Conservation (phyloP, 1,140 invertebrate species). For the Rhyacophila brunnea region DNA sequence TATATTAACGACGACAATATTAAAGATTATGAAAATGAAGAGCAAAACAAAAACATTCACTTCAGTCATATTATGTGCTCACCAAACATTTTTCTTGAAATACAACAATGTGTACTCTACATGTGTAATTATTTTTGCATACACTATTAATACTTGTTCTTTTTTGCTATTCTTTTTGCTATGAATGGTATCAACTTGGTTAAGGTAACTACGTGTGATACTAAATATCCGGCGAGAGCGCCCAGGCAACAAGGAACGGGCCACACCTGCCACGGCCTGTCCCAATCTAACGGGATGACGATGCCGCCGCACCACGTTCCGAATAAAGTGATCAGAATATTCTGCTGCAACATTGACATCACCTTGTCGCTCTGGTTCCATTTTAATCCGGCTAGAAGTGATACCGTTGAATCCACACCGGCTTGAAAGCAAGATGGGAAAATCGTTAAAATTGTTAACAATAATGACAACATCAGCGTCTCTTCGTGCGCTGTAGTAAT, state of each 20-base stretch:
- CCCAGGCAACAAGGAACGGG: conserved; percentile 74
- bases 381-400: conserved; percentile 55
- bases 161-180: conserved; percentile 19
- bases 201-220: conserved; percentile 58
- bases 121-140: too few relatives aligned
- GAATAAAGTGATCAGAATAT: conserved; percentile 63
- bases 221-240: conserved; percentile 63
- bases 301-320: conserved; percentile 88
- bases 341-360: conserved; percentile 58
- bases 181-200: conserved; percentile 42
- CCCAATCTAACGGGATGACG: conserved; percentile 90
- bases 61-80: too few relatives aligned
- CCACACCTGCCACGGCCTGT: conserved; percentile 85
- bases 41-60: too few relatives aligned
- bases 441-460: conserved; percentile 65
- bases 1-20: too few relatives aligned
- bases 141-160: conserved; percentile 18
- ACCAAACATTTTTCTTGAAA: too few relatives aligned
- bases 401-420: conserved; percentile 57
- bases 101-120: too few relatives aligned
- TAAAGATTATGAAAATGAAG: too few relatives aligned
- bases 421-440: conserved; percentile 63
- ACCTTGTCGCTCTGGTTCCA: conserved; percentile 52
- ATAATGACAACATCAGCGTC: conserved; percentile 68
- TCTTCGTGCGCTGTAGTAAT: conserved; percentile 63